Evolutionary conservation across 1,140 invertebrate species (phyloP).

Genomic region (Harlomillsia oculata): DNA sequence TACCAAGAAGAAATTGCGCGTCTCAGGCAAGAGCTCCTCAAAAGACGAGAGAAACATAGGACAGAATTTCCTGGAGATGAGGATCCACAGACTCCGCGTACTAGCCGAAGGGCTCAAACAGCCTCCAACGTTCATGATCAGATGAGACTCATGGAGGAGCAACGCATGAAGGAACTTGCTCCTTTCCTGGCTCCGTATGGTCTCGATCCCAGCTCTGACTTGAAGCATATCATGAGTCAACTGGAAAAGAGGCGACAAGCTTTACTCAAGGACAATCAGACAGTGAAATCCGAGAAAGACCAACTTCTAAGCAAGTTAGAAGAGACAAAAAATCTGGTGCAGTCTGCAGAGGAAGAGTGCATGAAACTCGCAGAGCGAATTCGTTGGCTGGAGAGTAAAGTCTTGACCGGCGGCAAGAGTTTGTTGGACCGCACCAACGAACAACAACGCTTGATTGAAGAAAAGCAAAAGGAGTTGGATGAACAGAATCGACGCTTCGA

Average conservation of each 20-base stretch:
- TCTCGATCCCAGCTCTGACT: slow-evolving; percentile 19
- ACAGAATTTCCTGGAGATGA: slow-evolving; percentile 26
- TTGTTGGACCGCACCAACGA: slow-evolving; percentile 66
- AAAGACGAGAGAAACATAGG: slow-evolving; percentile 39
- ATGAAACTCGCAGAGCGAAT: slow-evolving; percentile 48
- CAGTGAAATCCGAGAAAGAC: slow-evolving; percentile 51
- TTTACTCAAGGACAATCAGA: slow-evolving; percentile 45
- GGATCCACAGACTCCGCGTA: not conserved
- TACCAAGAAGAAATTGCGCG: slow-evolving; percentile 77
- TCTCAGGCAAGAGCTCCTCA: slow-evolving; percentile 43
- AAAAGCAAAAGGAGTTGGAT: slow-evolving; percentile 29
- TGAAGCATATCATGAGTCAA: slow-evolving; percentile 30
- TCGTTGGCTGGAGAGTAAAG: slow-evolving; percentile 69
- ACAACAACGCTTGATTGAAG: slow-evolving; percentile 30
- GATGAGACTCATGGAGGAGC: slow-evolving; percentile 31
- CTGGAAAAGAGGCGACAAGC: slow-evolving; percentile 47
- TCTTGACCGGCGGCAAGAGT: slow-evolving; percentile 74
- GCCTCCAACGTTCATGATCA: slow-evolving; percentile 15
- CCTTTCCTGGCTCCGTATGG: slow-evolving; percentile 26
- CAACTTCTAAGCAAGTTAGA: slow-evolving; percentile 51
- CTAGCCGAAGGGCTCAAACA: not conserved
- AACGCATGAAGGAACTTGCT: slow-evolving; percentile 35
- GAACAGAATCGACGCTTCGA: slow-evolving; percentile 25
- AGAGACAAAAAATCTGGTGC: slow-evolving; percentile 48
- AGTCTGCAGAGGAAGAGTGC: slow-evolving; percentile 47